Percentiles rank a stretch among this genome's conserved stretches.
phyloP scores from a whole-genome alignment of 1,140 invertebrate genomes.

The Caenorhabditis inopinata region DNA sequence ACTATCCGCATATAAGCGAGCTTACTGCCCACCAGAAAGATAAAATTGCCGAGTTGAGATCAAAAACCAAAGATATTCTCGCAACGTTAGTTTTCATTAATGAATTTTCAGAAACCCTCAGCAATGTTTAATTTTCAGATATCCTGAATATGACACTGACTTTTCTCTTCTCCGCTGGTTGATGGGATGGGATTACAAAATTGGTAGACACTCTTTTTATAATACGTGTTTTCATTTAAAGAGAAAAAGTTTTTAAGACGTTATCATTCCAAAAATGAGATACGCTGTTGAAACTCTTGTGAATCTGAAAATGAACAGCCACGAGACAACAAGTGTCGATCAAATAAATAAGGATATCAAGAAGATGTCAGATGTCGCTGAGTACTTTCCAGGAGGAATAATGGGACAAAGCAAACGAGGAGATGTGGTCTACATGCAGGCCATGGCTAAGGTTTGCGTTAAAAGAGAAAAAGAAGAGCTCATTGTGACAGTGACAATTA shows the following conservation, averaged over 20 bases:
- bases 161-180: constrained; percentile 47
- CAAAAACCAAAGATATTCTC: constrained; percentile 9
- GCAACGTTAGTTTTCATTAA: not conserved
- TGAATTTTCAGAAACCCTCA: not conserved
- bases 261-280: constrained; percentile 38
- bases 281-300: constrained; percentile 35
- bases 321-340: constrained; percentile 13
- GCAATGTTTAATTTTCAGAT: not conserved
- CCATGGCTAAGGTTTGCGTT: constrained; percentile 10
- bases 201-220: constrained; percentile 19
- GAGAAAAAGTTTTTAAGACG: not conserved
- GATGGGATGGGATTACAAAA: constrained; percentile 51
- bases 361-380: constrained; percentile 25
- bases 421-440: constrained; percentile 38
- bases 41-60: constrained; percentile 43
- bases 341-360: constrained; percentile 43
- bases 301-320: constrained; percentile 36
- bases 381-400: constrained; percentile 44
- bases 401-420: constrained; percentile 25
- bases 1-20: constrained; percentile 30
- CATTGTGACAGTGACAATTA: too few species aligned
- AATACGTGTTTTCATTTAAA: too few species aligned
- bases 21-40: constrained; percentile 36
- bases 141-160: constrained; percentile 49
- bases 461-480: not conserved